Evolutionary conservation across 2,888 invertebrate species (phyloP), one percentile per base, ranked within the genome.

Genomic region (Ptilodon capucinus): DNA sequence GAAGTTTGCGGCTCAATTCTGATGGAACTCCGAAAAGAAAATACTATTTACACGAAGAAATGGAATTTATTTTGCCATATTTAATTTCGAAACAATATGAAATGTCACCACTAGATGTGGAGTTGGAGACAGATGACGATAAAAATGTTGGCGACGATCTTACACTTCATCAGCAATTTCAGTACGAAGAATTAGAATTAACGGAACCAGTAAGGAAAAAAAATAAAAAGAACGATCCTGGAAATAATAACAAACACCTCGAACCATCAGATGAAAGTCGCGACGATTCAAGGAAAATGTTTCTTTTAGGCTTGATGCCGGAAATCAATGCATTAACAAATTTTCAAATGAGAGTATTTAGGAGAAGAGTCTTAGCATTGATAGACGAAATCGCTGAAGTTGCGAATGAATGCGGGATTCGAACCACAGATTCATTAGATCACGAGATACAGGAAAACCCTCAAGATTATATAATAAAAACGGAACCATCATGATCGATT

Each of bases 31-130:
- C 55, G 1, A 78, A 74, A 44, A 76, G 74, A 48, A 76, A 67
- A 44, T 78, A 78, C 54, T 78, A 79, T 51, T 60, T 79, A 42
- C 72, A 76, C 34, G 74, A 70, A 32, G 74, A 76, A 43, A 74
- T 78, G 73, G 73, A 73, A 50, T 79, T 79, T 47, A 60, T 79
- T 14, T 46, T 75, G 21, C 79, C 79, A 2, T 78, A 64, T 21
- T 69, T 76, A 25, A 40, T 59, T 7, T 45, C 57, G 13, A 64
- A 59, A 57, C 57, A 48, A 17, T 50, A 52, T n/a, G 53, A 59
- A 0, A 49, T 45, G 8, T 14, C 49, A 16, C 34, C 42, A 1
- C 50, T 53, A 32, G 53, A 58, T 18, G 40, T 56, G 39, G 74
- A 76, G 13, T 48, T 54, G 16, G 71, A 74, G 34, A 63, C 61